Evolutionary conservation across 2,888 invertebrate genomes (phyloP).

Genomic region (Polyommatus iphigenia): DNA sequence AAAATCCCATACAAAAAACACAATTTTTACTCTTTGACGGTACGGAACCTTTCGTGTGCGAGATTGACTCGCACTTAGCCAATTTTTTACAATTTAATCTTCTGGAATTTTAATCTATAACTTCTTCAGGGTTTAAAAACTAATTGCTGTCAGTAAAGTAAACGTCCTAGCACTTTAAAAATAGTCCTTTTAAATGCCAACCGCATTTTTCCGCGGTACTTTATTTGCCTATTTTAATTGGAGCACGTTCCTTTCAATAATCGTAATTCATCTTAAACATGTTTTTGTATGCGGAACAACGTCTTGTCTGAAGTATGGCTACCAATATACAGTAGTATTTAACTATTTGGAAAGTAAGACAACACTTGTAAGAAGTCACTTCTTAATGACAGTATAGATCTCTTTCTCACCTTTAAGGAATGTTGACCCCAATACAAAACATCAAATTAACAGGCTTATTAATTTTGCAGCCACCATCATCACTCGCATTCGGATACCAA

Average conservation of each 20-base stretch:
- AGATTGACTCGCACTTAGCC: too few relatives aligned
- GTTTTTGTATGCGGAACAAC: neutral
- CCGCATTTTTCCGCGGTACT: neutral
- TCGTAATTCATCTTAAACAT: neutral
- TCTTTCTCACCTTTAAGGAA: too few relatives aligned
- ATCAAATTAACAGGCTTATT: slow-evolving; percentile 30
- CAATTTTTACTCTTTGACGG: too few relatives aligned
- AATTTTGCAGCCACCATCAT: slow-evolving; percentile 52
- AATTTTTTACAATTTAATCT: neutral
- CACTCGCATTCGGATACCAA: slow-evolving; percentile 49
- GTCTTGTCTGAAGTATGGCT: neutral
- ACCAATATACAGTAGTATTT: neutral
- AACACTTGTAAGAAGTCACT: too few relatives aligned
- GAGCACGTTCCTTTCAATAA: neutral
- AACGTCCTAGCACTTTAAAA: slow-evolving; percentile 15
- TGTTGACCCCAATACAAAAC: neutral
- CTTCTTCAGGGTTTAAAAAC: neutral
- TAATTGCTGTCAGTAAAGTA: neutral
- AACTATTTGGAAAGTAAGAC: too few relatives aligned
- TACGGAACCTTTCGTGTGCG: too few relatives aligned
- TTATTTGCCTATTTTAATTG: slow-evolving; percentile 16
- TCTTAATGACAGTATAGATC: too few relatives aligned
- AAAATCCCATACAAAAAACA: too few relatives aligned
- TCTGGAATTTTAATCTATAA: neutral
- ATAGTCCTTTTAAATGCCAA: slow-evolving; percentile 13